These are phyloP conservation scores for Ptychobarbus kaznakovi DNA, from an alignment of 2,797 vertebrate species.

Conservation along the genomic window DNA sequence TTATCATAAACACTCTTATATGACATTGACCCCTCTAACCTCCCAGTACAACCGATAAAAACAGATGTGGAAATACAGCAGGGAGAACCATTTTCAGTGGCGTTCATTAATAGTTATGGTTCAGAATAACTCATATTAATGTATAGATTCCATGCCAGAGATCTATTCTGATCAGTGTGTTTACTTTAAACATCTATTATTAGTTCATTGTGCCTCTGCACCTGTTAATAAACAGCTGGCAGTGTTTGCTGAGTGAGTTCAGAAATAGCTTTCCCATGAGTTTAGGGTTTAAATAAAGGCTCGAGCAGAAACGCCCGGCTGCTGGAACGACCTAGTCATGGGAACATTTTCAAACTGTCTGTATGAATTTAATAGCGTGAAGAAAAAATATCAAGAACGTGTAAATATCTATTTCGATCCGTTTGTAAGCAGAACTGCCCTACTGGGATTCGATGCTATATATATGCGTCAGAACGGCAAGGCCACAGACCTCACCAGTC, in stretches of 20 bases:
- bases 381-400: slow-evolving; percentile 58
- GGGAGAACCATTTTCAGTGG: background rate
- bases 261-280: slow-evolving; percentile 86
- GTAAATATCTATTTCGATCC: slow-evolving; percentile 56
- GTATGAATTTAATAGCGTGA: slow-evolving; percentile 70
- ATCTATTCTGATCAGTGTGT: slow-evolving; percentile 50
- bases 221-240: slow-evolving; percentile 76
- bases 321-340: slow-evolving; percentile 77
- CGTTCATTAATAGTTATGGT: background rate
- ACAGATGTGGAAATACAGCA: background rate
- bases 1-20: background rate
- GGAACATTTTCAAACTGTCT: slow-evolving; percentile 77
- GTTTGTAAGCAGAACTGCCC: slow-evolving; percentile 61
- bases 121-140: slow-evolving; percentile 3
- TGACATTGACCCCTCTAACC: background rate
- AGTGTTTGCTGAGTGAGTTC: slow-evolving; percentile 75
- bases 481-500: background rate
- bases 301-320: slow-evolving; percentile 72
- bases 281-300: slow-evolving; percentile 79
- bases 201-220: slow-evolving; percentile 69
- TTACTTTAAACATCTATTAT: slow-evolving; percentile 61
- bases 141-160: slow-evolving; percentile 43
- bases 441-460: slow-evolving; percentile 48
- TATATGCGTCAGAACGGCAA: background rate
- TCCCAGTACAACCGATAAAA: background rate